A percentile compares a stretch with the other conserved stretches of the same genome.
phyloP scores from a whole-genome alignment of 2,888 invertebrate genomes.

The Parnassius glacialis region DNA sequence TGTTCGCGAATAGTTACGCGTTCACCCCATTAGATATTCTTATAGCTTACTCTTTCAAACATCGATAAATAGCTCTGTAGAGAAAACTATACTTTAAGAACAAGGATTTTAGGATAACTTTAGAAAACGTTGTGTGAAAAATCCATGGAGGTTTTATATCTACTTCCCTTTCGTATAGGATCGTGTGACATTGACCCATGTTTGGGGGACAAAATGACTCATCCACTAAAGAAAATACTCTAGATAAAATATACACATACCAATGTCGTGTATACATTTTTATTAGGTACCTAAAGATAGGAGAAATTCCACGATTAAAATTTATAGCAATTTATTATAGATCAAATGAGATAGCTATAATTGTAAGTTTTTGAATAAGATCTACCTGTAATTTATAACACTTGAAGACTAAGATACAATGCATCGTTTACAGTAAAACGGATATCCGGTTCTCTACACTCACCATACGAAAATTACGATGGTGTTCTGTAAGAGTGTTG shows the following conservation, averaged over 20 bases:
- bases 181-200: slow-evolving; percentile 56
- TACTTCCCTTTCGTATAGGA: slow-evolving; percentile 29
- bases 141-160: slow-evolving; percentile 26
- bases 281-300: no score
- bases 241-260: slow-evolving; percentile 10
- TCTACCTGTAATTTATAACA: no score
- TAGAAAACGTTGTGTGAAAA: neutral
- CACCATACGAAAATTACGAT: no score
- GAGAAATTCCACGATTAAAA: no score
- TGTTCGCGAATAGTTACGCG: slow-evolving; percentile 43
- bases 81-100: slow-evolving; percentile 16
- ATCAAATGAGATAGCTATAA: no score
- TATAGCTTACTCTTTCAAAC: slow-evolving; percentile 36
- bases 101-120: slow-evolving; percentile 1
- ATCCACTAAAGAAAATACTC: slow-evolving; percentile 34
- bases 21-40: slow-evolving; percentile 51
- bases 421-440: no score
- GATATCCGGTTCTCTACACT: no score
- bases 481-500: no score
- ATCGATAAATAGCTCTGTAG: slow-evolving; percentile 2
- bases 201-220: slow-evolving; percentile 39
- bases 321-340: no score
- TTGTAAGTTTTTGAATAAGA: no score
- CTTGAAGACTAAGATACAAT: no score
- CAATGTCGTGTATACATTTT: neutral